Conservation (phyloP, 2,888 invertebrate genomes). For the Seladonia tumulorum region DNA sequence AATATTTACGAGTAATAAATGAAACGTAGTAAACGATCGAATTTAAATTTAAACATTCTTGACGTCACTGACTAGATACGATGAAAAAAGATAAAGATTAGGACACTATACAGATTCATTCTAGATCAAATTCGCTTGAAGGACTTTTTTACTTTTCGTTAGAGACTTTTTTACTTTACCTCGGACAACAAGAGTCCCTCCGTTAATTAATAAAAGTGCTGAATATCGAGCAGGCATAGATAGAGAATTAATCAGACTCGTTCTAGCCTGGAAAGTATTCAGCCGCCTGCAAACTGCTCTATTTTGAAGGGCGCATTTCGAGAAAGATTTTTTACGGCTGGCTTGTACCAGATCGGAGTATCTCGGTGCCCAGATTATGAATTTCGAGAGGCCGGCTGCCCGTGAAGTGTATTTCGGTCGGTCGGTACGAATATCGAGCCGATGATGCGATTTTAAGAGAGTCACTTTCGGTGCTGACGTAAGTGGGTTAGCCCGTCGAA, state of each 20-base stretch:
- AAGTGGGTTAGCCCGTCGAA: conserved; percentile 64
- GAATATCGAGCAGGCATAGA: neutral
- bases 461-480: conserved; percentile 61
- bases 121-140: neutral
- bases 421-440: conserved; percentile 5
- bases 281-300: neutral
- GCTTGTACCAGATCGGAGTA: neutral
- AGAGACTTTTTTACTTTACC: neutral
- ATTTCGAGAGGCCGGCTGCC: neutral
- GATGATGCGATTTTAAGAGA: conserved; percentile 41
- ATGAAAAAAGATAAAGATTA: no score
- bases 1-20: neutral
- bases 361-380: neutral
- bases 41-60: no score
- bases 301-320: neutral
- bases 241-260: no score
- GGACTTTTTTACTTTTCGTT: neutral
- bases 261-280: neutral
- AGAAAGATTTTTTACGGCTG: neutral
- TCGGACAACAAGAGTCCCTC: neutral
- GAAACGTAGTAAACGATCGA: no score
- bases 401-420: conserved; percentile 48
- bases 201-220: neutral
- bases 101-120: no score
- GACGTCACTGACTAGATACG: no score